phyloP scores from a whole-genome alignment of 2,888 invertebrate genomes.

The Capitulum mitella region DNA sequence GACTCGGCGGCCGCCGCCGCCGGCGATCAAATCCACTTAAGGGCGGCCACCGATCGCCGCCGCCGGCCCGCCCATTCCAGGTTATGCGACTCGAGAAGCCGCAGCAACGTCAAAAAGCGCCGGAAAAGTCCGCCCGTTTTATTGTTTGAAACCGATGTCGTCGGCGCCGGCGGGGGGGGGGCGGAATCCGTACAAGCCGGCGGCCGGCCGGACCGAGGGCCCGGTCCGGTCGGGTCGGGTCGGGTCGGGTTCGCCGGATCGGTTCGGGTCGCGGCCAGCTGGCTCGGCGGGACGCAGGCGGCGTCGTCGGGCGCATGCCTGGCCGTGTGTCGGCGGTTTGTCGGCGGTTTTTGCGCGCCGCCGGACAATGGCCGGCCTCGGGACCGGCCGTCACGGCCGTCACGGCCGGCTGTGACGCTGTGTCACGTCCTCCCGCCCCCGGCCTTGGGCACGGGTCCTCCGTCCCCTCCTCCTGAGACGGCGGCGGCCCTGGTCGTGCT shows the following conservation, averaged over 20 bases:
- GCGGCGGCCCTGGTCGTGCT: no score
- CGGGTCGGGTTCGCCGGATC: not conserved
- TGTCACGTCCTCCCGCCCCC: no score
- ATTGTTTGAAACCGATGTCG: conserved; percentile 9
- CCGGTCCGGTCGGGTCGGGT: not conserved
- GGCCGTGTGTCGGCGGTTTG: no score
- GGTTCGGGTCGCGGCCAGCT: not conserved
- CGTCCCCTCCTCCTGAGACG: no score
- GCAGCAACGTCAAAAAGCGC: not conserved
- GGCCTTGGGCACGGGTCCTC: no score
- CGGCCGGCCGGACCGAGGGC: not conserved
- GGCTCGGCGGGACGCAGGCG: not conserved
- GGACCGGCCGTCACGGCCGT: not conserved
- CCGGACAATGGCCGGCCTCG: not conserved
- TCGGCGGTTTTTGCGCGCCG: conserved; percentile 6
- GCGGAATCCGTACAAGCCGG: not conserved
- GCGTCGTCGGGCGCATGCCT: not conserved
- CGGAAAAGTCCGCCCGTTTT: not conserved
- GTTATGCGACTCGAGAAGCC: not conserved
- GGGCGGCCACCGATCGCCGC: no score
- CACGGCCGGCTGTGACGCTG: no score
- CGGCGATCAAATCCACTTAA: no score
- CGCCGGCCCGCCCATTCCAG: no score
- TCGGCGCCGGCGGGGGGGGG: no score
- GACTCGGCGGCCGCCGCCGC: no score